Conservation (phyloP, 2,797 vertebrate genomes). For the Discoglossus pictus region DNA sequence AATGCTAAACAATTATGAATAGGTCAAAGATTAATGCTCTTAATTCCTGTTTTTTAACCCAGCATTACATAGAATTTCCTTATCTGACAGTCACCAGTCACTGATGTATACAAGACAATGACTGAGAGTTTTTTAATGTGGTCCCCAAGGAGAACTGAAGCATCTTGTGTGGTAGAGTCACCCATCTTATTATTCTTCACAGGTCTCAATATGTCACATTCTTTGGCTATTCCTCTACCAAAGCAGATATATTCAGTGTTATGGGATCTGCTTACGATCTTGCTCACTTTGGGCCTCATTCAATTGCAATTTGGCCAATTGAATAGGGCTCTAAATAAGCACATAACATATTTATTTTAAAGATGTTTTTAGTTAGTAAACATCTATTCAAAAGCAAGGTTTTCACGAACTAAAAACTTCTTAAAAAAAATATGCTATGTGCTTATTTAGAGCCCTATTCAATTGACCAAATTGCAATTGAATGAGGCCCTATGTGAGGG, state of each 20-base stretch:
- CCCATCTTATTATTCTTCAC: constrained; percentile 22
- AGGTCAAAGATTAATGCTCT: constrained; percentile 40
- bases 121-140: constrained; percentile 47
- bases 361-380: no score
- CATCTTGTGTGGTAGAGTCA: constrained; percentile 44
- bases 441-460: no score
- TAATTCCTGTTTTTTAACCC: constrained; percentile 18
- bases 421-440: no score
- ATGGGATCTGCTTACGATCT: neutral
- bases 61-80: constrained; percentile 28
- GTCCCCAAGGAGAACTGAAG: constrained; percentile 38
- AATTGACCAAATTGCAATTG: no score
- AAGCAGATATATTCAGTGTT: neutral
- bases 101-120: constrained; percentile 24
- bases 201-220: constrained; percentile 28
- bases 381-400: no score
- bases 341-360: no score
- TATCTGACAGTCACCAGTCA: constrained; percentile 39
- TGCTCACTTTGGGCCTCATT: no score
- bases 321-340: no score
- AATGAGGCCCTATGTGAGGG: no score
- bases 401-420: no score
- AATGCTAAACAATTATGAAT: constrained; percentile 16
- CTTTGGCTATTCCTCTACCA: constrained; percentile 12
- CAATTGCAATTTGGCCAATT: no score